Base-by-base conservation (phyloP, 2,797 vertebrate genomes). In the Nyctibius grandis region DNA sequence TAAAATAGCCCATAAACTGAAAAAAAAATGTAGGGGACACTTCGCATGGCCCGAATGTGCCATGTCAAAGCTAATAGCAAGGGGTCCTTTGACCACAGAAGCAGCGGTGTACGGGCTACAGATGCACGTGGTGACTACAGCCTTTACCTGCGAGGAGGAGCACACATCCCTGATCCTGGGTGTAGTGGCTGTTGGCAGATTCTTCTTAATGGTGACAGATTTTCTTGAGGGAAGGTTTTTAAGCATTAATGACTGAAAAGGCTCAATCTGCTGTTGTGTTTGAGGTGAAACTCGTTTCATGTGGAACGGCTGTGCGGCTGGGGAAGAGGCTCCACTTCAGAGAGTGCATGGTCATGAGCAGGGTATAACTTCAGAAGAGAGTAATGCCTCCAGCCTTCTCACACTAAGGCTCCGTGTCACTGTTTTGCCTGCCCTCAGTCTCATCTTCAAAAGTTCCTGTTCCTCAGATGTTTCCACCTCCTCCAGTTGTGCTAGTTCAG, bases 401-500 rank as follows among this genome's bases (percentile, higher is more conserved):
- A 63, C 0, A 1, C 53, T 65, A 23, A 77, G 69, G 45, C 68
- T 94, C 65, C 21, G 0, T 59, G 77, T 92, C 2, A 3, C 84
- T 70, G 4, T 89, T 93, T 89, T 0, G 0, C 67, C 19, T 85
- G 64, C 64, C 47, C 21, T 85, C 81, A 79, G 25, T 87, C 56
- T 56, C 48, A 11, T 88, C 93, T 95, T 95, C 94, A 91, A 85
- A 96, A 95, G 90, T 90, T 95, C 74, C 26, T 48, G 12, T 87
- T 94, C 77, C 86, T 94, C 88, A 97, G 86, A 89, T 95, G 70
- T 95, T 96, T 94, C 77, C 56, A 87, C 92, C 67, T 93, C 44
- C 94, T 93, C 94, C 92, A 87, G 92, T 96, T 94, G 84, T 87
- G 88, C 94, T 95, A 93, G 96, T 95, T 95, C 40, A 91, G 67